Conservation (phyloP, 2,113 vertebrate genomes). For the Loxodonta africana region DNA sequence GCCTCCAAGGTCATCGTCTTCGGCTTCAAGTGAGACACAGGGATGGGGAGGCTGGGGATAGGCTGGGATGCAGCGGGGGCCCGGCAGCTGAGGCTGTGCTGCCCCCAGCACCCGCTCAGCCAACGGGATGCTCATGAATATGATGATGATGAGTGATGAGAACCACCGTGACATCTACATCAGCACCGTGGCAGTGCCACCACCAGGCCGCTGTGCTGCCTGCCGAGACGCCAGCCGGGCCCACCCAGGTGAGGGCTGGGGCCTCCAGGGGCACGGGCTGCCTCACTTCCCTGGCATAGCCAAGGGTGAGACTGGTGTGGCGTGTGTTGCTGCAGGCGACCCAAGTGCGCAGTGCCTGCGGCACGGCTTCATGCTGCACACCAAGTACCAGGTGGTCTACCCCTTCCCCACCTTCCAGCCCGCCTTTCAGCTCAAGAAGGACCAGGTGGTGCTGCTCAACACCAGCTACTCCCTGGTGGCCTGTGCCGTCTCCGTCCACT, state of each 20-base stretch:
- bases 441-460: constrained; percentile 96
- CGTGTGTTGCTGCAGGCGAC: constrained; percentile 76
- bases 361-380: constrained; percentile 95
- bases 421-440: constrained; percentile 96
- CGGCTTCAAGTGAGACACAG: constrained; percentile 94
- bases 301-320: fast-evolving
- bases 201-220: constrained; percentile 89
- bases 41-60: background rate
- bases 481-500: constrained; percentile 93
- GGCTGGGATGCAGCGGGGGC: background rate
- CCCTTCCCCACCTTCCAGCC: constrained; percentile 97
- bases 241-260: constrained; percentile 79
- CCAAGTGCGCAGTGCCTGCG: constrained; percentile 91
- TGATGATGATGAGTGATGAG: constrained; percentile 96
- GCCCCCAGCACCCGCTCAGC: constrained; percentile 92
- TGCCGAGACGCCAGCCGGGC: constrained; percentile 89
- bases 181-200: constrained; percentile 93
- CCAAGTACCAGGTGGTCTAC: constrained; percentile 97
- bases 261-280: fast-evolving
- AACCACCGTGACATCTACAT: constrained; percentile 97
- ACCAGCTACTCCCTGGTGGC: constrained; percentile 97
- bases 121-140: constrained; percentile 93
- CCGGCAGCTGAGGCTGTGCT: constrained; percentile 2
- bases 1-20: constrained; percentile 96
- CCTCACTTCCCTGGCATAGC: fast-evolving